Percentiles rank a stretch among this genome's conserved stretches.
phyloP scores from a whole-genome alignment of 2,797 vertebrate genomes.

The Phrynocephalus guinanensis region DNA sequence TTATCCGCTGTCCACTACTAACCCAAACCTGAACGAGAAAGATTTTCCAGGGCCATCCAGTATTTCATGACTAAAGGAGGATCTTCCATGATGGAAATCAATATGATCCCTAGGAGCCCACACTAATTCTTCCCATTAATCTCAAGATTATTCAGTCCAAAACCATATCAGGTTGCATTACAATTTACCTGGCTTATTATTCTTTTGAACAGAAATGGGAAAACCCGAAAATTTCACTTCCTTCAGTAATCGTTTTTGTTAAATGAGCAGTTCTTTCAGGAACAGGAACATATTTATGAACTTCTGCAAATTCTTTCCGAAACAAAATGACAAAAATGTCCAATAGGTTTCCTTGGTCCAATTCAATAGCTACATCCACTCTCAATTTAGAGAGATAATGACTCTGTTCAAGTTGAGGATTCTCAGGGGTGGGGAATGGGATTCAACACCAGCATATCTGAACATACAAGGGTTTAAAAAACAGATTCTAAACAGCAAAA shows the following conservation, averaged over 20 bases:
- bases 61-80: background rate
- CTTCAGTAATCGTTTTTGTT: background rate
- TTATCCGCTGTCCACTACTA: background rate
- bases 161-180: conserved; percentile 30
- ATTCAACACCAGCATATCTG: background rate
- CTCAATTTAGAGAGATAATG: background rate
- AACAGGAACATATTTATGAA: background rate
- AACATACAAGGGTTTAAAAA: background rate
- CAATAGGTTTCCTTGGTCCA: background rate
- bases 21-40: background rate
- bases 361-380: background rate
- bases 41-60: background rate
- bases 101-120: background rate
- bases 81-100: background rate
- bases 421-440: background rate
- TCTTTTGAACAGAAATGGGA: background rate
- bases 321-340: background rate
- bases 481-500: background rate
- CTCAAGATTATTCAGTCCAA: background rate
- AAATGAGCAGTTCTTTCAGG: background rate
- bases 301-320: background rate
- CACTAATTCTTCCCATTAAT: background rate
- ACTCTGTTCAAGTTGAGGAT: background rate
- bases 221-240: background rate
- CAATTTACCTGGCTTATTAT: conserved; percentile 4